Evolutionary conservation across 2,888 invertebrate genomes (phyloP), one percentile per base, ranked within the genome.

Genomic region (Physocephala rufipes): DNA sequence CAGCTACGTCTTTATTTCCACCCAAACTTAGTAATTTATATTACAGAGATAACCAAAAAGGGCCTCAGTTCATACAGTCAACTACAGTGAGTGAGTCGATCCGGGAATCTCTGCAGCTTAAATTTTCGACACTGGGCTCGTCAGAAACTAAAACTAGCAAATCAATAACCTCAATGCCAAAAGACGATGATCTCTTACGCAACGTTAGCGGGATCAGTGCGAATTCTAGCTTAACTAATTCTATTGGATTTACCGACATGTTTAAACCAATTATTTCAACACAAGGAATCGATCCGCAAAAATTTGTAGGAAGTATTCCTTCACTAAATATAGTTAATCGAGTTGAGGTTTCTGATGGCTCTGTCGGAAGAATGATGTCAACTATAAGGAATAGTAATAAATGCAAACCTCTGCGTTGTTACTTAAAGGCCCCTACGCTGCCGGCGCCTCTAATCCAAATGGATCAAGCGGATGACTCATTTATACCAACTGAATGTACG

Each of bases 341-440:
- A 16, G 83, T 83, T 47, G 83, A 83, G 70, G 82, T 83, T 1
- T 83, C 83, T 0, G 83, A 83, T 72, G 84, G 83, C 70, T 83
- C 83, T 1, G 76, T 73, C 26, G 82, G 82, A 69, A 71, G 71
- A 43, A 7, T 63, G 30, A 12, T 45, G 63, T 61, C 63, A 51
- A 16, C 28, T 12, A 59, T 47, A 19, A 65, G 16, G 61, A 12
- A 3, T 58, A 15, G 26, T 15, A 58, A 26, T 5, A 64, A 53
- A 16, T 24, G 47, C 15, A 68, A 62, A 49, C 64, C 43, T 15
- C 19, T 62, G 2, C 64, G 59, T 21, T 26, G 36, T 66, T 51
- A 53, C 28, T 5, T 66, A 5, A 72, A 71, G 26, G 16, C 69
- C 45, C 28, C 68, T 3, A 7, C 71, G 49, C 43, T 49, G 2